These are phyloP conservation scores for Wiebesia pumilae DNA, from an alignment of 1,140 invertebrate species.

Conservation along the genomic window DNA sequence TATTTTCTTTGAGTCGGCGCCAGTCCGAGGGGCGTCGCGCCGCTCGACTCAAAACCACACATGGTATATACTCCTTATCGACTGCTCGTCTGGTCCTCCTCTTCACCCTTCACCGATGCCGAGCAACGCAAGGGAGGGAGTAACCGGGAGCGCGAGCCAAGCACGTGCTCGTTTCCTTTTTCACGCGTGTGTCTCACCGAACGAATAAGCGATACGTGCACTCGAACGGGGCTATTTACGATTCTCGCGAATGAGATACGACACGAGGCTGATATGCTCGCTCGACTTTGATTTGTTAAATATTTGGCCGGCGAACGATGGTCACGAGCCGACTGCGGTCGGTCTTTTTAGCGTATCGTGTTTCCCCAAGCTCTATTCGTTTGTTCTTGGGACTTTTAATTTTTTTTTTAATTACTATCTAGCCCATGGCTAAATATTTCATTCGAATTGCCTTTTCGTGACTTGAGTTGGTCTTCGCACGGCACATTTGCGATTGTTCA, in stretches of 20 bases:
- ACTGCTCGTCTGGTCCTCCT: neutral
- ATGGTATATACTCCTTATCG: neutral
- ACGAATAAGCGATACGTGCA: neutral
- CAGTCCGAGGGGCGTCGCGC: neutral
- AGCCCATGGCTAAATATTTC: too few species aligned
- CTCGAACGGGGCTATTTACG: neutral
- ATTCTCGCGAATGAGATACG: neutral
- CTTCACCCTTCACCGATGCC: neutral
- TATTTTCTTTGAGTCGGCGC: too few species aligned
- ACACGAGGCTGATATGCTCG: neutral
- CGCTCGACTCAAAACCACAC: neutral
- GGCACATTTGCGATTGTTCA: neutral
- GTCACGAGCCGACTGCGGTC: neutral
- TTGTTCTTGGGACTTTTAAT: too few species aligned
- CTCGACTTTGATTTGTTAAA: too few species aligned
- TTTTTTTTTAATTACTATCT: too few species aligned
- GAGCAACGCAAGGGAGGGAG: too few species aligned
- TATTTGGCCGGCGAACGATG: neutral
- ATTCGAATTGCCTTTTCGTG: too few species aligned
- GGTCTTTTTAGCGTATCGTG: neutral
- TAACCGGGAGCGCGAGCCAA: too few species aligned
- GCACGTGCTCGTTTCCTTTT: neutral
- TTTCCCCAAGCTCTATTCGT: neutral
- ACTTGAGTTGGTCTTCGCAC: neutral
- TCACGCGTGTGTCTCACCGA: neutral